phyloP scores from a whole-genome alignment of 2,797 vertebrate species.

The Harpagifer antarcticus region DNA sequence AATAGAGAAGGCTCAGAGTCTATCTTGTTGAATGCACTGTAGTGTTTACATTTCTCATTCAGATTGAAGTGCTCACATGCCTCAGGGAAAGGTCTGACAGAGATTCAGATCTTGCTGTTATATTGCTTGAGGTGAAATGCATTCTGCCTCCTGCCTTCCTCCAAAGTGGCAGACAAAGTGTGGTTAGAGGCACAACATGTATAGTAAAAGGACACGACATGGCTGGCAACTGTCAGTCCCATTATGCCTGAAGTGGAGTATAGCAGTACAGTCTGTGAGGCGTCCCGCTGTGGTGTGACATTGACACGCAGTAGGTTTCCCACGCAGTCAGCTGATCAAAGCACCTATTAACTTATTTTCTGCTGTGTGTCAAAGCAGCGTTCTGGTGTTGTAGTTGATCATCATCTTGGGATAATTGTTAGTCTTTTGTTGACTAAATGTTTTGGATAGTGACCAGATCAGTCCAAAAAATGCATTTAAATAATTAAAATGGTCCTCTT shows the following conservation, averaged over 20 bases:
- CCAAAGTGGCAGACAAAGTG: conserved; percentile 10
- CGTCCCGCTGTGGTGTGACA: conserved; percentile 27
- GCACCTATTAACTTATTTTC: neutral
- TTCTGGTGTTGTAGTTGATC: neutral
- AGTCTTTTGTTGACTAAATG: neutral
- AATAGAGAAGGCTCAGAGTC: neutral
- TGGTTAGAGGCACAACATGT: conserved; percentile 9
- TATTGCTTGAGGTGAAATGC: conserved; percentile 5
- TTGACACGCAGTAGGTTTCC: conserved; percentile 5
- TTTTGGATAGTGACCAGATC: neutral
- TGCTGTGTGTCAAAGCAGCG: neutral
- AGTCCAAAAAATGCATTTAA: neutral
- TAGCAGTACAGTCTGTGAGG: neutral
- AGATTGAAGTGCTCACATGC: conserved; percentile 6
- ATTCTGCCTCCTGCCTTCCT: conserved; percentile 5
- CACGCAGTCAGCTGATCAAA: conserved; percentile 32
- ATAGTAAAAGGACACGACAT: conserved; percentile 20
- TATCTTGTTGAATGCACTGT: neutral
- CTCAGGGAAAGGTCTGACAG: conserved; percentile 9
- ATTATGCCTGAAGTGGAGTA: neutral
- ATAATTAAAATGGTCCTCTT: too few relatives aligned
- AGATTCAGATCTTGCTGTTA: conserved; percentile 5
- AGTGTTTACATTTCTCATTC: neutral
- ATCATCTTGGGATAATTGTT: neutral
- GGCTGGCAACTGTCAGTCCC: conserved; percentile 21